phyloP scores from a whole-genome alignment of 2,113 vertebrate genomes.

The Anhinga rufa region DNA sequence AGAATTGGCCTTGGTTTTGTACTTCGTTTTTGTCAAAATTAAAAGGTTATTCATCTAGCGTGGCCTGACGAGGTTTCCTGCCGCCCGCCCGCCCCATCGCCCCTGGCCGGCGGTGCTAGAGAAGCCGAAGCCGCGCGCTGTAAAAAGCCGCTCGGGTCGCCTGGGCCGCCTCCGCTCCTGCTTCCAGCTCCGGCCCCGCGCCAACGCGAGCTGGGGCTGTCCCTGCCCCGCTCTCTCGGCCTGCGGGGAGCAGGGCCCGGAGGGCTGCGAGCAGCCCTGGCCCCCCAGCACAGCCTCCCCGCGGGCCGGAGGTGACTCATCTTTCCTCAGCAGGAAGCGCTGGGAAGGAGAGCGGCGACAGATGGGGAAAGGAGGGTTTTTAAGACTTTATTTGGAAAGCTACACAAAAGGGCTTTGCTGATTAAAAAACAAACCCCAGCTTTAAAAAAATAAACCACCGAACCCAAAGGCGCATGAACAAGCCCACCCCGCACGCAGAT shows the following conservation, averaged over 20 bases:
- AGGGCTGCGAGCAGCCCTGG: neutral
- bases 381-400: conserved; percentile 67
- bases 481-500: neutral
- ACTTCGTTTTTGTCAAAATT: conserved; percentile 48
- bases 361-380: neutral
- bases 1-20: conserved; percentile 40
- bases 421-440: conserved; percentile 38
- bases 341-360: neutral
- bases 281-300: neutral
- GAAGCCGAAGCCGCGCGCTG: rapidly evolving
- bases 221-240: rapidly evolving
- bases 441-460: conserved; percentile 25
- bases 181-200: neutral
- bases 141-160: neutral
- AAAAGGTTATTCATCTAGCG: conserved; percentile 21
- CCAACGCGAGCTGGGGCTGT: neutral
- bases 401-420: conserved; percentile 42
- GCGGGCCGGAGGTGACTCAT: rapidly evolving
- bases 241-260: neutral
- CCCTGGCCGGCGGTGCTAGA: rapidly evolving
- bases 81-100: rapidly evolving
- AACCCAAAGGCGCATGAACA: neutral
- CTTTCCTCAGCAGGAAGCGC: neutral
- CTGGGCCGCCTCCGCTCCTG: neutral
- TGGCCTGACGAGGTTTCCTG: neutral